Conservation (phyloP, 2,888 invertebrate species). For the Tenodera sinensis region DNA sequence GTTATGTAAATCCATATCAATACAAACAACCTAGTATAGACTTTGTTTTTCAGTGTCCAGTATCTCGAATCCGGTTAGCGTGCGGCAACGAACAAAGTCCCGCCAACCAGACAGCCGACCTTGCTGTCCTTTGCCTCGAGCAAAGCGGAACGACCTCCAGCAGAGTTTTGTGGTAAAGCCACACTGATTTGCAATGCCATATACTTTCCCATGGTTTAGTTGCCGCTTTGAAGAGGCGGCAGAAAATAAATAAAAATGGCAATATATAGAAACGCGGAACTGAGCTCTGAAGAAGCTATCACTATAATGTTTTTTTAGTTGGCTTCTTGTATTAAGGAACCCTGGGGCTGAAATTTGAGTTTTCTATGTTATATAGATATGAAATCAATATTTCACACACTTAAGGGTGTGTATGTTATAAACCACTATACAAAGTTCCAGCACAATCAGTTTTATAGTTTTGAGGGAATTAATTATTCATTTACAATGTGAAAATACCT, state of each 20-base stretch:
- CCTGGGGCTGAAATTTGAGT: too few relatives aligned
- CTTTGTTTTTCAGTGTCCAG: background rate
- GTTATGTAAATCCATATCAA: background rate
- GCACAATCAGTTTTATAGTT: too few relatives aligned
- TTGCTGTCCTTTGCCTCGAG: background rate
- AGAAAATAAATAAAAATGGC: background rate
- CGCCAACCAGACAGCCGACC: background rate
- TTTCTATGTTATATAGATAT: too few relatives aligned
- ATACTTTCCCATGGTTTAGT: background rate
- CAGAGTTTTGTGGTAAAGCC: background rate
- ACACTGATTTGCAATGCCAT: background rate
- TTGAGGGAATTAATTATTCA: too few relatives aligned
- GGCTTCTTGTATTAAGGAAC: too few relatives aligned
- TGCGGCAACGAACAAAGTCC: background rate
- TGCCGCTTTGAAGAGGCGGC: background rate
- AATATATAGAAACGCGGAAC: background rate
- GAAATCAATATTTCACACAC: too few relatives aligned
- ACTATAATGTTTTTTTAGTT: too few relatives aligned
- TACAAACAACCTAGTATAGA: background rate
- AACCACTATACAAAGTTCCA: too few relatives aligned
- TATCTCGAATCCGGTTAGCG: background rate
- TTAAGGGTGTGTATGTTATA: too few relatives aligned
- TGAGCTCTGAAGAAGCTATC: too few relatives aligned
- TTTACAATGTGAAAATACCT: too few relatives aligned
- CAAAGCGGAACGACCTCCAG: background rate